Evolutionary conservation across 1,140 invertebrate genomes (phyloP), one percentile per base, ranked within the genome.

Genomic region (Zaprionus davidi): DNA sequence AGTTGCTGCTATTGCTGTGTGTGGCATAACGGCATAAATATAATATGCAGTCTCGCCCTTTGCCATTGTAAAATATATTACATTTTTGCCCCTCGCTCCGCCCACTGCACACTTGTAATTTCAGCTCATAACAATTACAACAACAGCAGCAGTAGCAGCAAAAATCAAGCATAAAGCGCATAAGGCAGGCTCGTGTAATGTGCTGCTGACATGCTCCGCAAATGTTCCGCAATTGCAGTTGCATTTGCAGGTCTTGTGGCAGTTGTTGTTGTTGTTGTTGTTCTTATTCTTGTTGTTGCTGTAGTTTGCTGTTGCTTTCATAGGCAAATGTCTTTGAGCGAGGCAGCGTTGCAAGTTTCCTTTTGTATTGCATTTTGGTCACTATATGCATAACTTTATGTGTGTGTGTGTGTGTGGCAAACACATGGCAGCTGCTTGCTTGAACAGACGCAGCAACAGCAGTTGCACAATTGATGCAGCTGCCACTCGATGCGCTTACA

Each of bases 101-200:
- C 31, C 56, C 53, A 56, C 17, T 49, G 15, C 20, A 20, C 31
- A 62, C 64, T 79, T 78, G 68, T 81, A 85, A 83, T 87, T 87
- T 88, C 72, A 76, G 73, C 84, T 81, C 84, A 83, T 87, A 88
- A 87, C 84, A 83, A 87, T 87, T 87, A 83, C 83, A 83, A 72
- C 82, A 84, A 85, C 80, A 81, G 64, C 75, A 71, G 84, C 78
- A 81, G 41, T n/a, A 2, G 2, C 17, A 5, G 79, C 68, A 72
- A 83, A 83, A 83, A 88, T 87, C 83, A 88, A 87, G 84, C 74
- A 31, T 53, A 49, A 44, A 31, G 22, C 24, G 55, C 55, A 24
- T 64, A 36, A 31, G 60, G 46, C 51, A 63, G 53, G 69, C 49
- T 17, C 71, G 51, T 83, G 77, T 87, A 87, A 87, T 88, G 80